Conservation (phyloP, 2,113 vertebrate genomes). For the Psilopsiagon aymara region DNA sequence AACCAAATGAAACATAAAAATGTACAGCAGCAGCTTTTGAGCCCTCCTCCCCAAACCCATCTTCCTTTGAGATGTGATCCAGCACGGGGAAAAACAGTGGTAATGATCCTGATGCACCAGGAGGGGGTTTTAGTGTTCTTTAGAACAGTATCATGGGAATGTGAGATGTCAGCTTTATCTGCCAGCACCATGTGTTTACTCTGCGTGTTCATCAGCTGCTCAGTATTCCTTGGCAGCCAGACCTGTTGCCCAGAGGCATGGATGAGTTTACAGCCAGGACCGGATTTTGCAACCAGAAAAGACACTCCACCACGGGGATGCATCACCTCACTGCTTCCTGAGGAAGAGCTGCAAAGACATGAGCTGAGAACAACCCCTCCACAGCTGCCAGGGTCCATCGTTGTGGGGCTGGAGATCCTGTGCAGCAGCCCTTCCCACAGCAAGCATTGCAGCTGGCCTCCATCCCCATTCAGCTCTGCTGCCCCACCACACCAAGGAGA, state of each 20-base stretch:
- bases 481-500: too few relatives aligned
- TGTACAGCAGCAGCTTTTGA: neutral
- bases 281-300: neutral
- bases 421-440: neutral
- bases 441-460: rapidly evolving
- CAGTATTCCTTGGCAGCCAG: neutral
- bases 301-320: rapidly evolving
- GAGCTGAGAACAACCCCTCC: neutral
- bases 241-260: neutral
- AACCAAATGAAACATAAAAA: neutral
- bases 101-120: neutral
- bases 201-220: neutral
- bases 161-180: neutral
- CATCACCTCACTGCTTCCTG: neutral
- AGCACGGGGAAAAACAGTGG: rapidly evolving
- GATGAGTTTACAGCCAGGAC: neutral
- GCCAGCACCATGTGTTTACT: neutral
- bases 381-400: rapidly evolving
- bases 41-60: neutral
- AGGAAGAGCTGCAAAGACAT: neutral
- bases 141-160: neutral
- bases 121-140: neutral
- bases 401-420: neutral
- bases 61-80: neutral
- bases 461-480: neutral